These are phyloP conservation scores for Nyctereutes procyonoides DNA, from an alignment of 2,113 vertebrate genomes.

Conservation along the genomic window DNA sequence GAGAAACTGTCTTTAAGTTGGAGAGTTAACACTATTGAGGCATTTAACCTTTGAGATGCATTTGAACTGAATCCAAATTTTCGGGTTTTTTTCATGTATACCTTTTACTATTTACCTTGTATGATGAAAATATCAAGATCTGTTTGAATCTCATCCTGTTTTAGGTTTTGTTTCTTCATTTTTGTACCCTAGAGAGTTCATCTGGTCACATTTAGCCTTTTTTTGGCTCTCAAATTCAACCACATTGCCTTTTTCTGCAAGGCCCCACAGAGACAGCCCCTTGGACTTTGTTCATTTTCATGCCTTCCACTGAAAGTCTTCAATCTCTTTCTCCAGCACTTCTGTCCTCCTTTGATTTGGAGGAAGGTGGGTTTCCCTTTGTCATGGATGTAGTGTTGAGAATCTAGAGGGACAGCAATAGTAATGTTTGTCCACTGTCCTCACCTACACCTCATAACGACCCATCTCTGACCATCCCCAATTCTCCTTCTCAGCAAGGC, in stretches of 20 bases:
- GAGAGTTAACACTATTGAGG: not conserved
- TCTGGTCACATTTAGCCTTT: not conserved
- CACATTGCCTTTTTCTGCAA: not conserved
- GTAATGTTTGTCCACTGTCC: not conserved
- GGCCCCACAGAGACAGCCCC: not conserved
- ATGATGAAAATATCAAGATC: not conserved
- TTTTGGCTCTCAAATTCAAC: not conserved
- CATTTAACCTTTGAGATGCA: not conserved
- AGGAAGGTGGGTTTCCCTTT: not conserved
- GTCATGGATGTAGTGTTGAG: not conserved
- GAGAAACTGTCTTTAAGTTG: not conserved
- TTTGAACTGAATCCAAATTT: not conserved
- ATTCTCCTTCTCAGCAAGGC: not conserved
- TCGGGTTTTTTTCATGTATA: not conserved
- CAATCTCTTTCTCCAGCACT: not conserved
- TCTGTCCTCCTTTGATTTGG: not conserved
- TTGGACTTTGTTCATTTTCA: not conserved
- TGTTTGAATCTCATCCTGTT: not conserved
- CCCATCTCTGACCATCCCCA: not conserved
- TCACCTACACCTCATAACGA: fast-evolving
- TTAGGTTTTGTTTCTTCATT: not conserved
- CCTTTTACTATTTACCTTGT: not conserved
- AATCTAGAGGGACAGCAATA: not conserved
- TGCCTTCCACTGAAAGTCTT: too few relatives aligned
- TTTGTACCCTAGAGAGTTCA: not conserved